Percentiles rank a stretch among this genome's conserved stretches.
These are phyloP conservation scores for Malurus melanocephalus DNA, from an alignment of 2,113 vertebrate species.

Conservation along the genomic window DNA sequence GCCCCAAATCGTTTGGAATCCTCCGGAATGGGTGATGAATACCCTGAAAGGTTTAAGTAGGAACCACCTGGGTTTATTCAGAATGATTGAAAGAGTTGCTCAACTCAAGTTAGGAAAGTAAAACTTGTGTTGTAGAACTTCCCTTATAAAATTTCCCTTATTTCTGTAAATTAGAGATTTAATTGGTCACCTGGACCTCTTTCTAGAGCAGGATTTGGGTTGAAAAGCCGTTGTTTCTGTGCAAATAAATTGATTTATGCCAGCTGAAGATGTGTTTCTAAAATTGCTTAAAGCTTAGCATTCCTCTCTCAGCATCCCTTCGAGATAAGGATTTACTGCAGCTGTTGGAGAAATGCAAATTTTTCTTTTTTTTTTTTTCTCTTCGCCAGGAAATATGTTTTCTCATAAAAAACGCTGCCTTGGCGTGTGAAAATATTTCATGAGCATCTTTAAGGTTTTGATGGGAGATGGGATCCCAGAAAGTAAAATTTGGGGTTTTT, in stretches of 20 bases:
- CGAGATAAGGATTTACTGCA: constrained; percentile 42
- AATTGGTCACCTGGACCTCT: neutral
- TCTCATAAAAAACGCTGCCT: constrained; percentile 16
- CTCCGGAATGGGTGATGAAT: neutral
- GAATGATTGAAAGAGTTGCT: neutral
- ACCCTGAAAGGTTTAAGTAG: accelerated
- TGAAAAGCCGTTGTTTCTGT: neutral
- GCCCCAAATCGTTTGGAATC: neutral
- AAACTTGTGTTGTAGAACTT: neutral
- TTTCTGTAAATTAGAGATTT: accelerated
- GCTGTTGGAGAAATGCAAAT: constrained; percentile 54
- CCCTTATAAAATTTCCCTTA: neutral
- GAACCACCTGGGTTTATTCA: neutral
- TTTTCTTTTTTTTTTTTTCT: neutral
- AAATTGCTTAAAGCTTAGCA: constrained; percentile 10
- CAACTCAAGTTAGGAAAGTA: neutral
- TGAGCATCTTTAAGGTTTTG: constrained; percentile 27
- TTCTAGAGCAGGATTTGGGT: neutral
- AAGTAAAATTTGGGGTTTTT: neutral
- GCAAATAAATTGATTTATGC: constrained; percentile 15
- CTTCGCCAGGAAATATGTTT: neutral
- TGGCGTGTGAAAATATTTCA: constrained; percentile 21
- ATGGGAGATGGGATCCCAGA: neutral
- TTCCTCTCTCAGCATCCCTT: neutral
- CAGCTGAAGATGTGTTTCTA: neutral